These are phyloP conservation scores for cat (Felis catus) DNA, from an alignment of 2,113 vertebrate genomes.

Conservation along the genomic window DNA sequence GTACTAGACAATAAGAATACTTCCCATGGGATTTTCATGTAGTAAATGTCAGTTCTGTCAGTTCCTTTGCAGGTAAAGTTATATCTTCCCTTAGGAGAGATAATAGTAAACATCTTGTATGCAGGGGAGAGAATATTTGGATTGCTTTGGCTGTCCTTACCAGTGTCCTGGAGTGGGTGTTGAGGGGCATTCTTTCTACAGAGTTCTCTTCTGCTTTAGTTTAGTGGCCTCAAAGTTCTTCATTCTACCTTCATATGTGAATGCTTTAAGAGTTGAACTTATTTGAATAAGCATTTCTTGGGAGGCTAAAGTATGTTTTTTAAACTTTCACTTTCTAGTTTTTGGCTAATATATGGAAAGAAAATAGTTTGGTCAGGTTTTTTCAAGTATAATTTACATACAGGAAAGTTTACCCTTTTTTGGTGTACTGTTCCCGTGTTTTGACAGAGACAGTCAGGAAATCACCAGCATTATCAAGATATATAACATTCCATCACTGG, in stretches of 20 bases:
- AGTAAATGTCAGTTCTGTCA: background rate
- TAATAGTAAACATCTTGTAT: background rate
- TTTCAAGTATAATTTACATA: background rate
- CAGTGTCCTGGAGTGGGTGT: fast-evolving
- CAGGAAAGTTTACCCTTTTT: background rate
- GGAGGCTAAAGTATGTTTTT: background rate
- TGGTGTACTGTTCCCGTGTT: background rate
- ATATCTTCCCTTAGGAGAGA: background rate
- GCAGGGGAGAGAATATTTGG: background rate
- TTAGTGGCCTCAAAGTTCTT: background rate
- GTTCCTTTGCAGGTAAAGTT: background rate
- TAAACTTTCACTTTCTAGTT: background rate
- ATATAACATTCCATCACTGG: background rate
- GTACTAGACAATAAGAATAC: background rate
- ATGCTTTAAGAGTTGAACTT: background rate
- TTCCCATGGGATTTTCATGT: background rate
- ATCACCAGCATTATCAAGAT: background rate
- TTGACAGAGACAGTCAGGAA: background rate
- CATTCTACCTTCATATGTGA: background rate
- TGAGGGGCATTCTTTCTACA: too few relatives aligned
- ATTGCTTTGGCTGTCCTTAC: background rate
- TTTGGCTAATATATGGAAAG: background rate
- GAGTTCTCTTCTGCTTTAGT: background rate
- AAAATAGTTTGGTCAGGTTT: background rate
- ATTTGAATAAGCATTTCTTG: background rate